These are phyloP conservation scores for Balanococcus diminutus DNA, from an alignment of 2,888 invertebrate species.

Conservation along the genomic window DNA sequence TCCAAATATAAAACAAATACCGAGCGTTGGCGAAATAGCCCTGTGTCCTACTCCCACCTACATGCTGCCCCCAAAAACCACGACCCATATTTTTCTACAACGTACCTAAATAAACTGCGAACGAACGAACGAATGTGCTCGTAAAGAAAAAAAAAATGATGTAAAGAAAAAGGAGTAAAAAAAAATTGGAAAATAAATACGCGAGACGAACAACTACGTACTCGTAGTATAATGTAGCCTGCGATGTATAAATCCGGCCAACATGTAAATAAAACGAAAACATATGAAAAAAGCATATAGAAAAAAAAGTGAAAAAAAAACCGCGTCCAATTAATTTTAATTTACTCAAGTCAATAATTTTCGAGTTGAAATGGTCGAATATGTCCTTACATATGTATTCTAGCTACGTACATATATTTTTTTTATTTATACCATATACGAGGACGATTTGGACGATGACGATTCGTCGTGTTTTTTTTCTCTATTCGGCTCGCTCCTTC, in stretches of 20 bases:
- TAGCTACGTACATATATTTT: not conserved
- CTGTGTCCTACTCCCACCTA: not conserved
- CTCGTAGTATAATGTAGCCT: not conserved
- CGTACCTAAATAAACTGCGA: not conserved
- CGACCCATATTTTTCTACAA: not conserved
- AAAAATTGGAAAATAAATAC: conserved; percentile 22
- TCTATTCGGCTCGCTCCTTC: not conserved
- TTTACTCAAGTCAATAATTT: conserved; percentile 32
- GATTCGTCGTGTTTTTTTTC: not conserved
- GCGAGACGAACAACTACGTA: conserved; percentile 1
- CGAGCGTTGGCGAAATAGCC: not conserved
- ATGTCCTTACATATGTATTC: not conserved
- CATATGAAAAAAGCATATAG: not conserved
- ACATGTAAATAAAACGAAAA: conserved; percentile 37
- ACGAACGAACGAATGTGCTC: not conserved
- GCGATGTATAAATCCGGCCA: not conserved
- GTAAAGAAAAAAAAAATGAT: not conserved
- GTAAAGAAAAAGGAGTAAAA: not conserved
- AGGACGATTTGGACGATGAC: not conserved
- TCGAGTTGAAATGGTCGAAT: not conserved
- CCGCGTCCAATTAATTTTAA: conserved; percentile 24
- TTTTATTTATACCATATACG: conserved; percentile 13
- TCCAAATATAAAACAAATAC: conserved; percentile 17
- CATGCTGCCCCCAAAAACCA: not conserved
- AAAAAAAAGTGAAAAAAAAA: not conserved